Evolutionary conservation across 2,113 vertebrate species (phyloP).

Genomic region (Rhinopomastus cyanomelas): DNA sequence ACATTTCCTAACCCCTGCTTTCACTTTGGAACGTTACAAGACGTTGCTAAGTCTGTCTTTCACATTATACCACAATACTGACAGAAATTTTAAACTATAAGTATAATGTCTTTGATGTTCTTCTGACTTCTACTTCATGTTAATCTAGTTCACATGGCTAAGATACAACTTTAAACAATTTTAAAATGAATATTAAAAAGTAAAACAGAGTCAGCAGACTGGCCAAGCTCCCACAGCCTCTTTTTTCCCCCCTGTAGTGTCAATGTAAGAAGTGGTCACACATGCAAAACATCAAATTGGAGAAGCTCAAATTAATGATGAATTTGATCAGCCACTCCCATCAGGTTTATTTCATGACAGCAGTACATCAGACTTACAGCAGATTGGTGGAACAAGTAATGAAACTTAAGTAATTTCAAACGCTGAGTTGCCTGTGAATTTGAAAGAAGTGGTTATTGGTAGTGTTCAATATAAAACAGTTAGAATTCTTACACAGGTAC

Average conservation of each 20-base stretch:
- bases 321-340: neutral
- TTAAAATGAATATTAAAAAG: neutral
- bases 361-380: neutral
- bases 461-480: neutral
- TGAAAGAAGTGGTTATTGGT: neutral
- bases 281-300: neutral
- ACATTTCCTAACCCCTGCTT: neutral
- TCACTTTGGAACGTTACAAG: too few relatives aligned
- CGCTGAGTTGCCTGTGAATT: neutral
- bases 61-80: neutral
- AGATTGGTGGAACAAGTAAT: neutral
- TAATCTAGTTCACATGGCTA: neutral
- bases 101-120: neutral
- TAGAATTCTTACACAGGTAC: neutral
- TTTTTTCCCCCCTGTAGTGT: neutral
- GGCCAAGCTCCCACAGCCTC: neutral
- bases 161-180: neutral
- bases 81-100: neutral
- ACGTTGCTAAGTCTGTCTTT: neutral
- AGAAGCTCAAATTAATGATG: neutral
- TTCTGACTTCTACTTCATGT: neutral
- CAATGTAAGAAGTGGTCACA: neutral
- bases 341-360: neutral
- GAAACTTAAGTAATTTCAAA: neutral
- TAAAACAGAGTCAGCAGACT: neutral